Conservation (phyloP, 2,888 invertebrate genomes). For the Metalampra italica region DNA sequence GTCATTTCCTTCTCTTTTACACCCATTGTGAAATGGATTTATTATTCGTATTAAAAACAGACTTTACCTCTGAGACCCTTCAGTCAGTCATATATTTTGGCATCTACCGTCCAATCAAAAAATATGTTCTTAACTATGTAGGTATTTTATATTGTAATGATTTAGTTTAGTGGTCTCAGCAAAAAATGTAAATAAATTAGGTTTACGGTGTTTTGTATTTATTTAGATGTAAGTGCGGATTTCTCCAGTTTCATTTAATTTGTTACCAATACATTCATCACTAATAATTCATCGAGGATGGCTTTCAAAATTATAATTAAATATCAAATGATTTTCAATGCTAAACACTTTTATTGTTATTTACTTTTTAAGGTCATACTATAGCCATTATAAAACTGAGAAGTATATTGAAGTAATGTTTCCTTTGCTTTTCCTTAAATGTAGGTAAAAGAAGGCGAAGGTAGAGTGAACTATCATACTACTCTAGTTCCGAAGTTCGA, state of each 20-base stretch:
- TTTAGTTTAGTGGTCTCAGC: not conserved
- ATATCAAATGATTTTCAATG: slow-evolving; percentile 23
- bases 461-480: too few species aligned
- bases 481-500: too few species aligned
- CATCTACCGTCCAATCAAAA: slow-evolving; percentile 1
- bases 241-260: slow-evolving; percentile 10
- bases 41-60: too few species aligned
- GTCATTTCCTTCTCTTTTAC: too few species aligned
- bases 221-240: slow-evolving; percentile 37
- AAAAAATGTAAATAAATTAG: slow-evolving; percentile 5
- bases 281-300: not conserved
- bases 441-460: too few species aligned
- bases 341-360: slow-evolving; percentile 49
- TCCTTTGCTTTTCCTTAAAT: slow-evolving; percentile 2
- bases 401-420: slow-evolving; percentile 21
- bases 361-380: slow-evolving; percentile 52
- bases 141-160: not conserved
- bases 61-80: too few species aligned
- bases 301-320: slow-evolving; percentile 7
- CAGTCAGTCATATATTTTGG: not conserved
- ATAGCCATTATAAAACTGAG: slow-evolving; percentile 42
- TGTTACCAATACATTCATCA: not conserved
- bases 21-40: too few species aligned
- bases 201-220: slow-evolving; percentile 32
- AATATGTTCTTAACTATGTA: not conserved